These are phyloP conservation scores for Metridium senile DNA, from an alignment of 92 coral and sea anemone species.

Conservation along the genomic window DNA sequence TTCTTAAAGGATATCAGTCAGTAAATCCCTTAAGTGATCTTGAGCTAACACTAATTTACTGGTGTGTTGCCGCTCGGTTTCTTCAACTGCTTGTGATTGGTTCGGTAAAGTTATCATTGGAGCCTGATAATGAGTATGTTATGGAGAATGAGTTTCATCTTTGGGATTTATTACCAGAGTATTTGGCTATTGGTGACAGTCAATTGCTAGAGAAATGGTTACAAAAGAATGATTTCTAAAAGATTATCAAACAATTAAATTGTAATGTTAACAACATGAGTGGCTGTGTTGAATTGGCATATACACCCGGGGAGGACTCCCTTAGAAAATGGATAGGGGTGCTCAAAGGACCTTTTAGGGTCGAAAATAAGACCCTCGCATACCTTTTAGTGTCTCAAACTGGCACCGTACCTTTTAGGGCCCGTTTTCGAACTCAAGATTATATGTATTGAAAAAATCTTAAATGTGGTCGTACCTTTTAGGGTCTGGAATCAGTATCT, in stretches of 20 bases:
- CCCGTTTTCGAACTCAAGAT: no score
- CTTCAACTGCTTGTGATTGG: slow-evolving; percentile 47
- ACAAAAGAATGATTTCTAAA: not conserved
- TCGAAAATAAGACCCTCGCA: no score
- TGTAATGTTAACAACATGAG: no score
- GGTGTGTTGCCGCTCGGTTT: slow-evolving; percentile 65
- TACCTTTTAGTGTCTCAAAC: no score
- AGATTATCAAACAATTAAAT: not conserved
- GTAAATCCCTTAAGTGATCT: slow-evolving; percentile 24
- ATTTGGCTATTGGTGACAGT: not conserved
- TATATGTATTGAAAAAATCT: no score
- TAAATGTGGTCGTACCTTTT: no score
- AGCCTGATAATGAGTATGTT: slow-evolving; percentile 63
- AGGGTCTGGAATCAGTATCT: no score
- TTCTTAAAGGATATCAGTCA: slow-evolving; percentile 61
- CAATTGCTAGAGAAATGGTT: slow-evolving; percentile 15
- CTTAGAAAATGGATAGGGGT: no score
- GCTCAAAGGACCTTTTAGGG: no score
- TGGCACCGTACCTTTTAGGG: no score
- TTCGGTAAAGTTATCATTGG: slow-evolving; percentile 33
- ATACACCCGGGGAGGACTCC: no score
- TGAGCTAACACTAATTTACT: slow-evolving; percentile 40
- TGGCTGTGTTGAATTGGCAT: not conserved
- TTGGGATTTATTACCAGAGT: slow-evolving; percentile 20
- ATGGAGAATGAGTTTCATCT: not conserved